Evolutionary conservation across 1,140 invertebrate genomes (phyloP).

Genomic region (Belonocnema kinseyi): DNA sequence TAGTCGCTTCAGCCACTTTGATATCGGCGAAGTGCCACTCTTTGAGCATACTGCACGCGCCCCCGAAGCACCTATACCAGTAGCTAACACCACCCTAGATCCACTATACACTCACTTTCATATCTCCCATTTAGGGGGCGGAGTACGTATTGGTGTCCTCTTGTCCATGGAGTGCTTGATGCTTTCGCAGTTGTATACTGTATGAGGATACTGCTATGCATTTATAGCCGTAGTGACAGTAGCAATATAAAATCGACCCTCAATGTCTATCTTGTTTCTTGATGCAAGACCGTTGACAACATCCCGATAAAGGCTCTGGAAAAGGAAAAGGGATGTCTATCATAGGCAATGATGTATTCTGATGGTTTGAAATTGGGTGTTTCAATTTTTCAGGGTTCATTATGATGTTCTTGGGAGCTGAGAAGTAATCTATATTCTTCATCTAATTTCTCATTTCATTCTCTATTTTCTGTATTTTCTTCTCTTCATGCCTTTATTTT

Average conservation of each 20-base stretch:
- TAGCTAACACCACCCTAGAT: too few relatives aligned
- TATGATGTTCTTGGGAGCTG: too few relatives aligned
- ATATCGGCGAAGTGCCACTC: slow-evolving; percentile 56
- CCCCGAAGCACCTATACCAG: not conserved
- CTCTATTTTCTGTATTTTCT: too few relatives aligned
- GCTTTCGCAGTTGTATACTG: not conserved
- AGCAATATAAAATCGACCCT: not conserved
- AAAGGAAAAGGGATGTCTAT: too few relatives aligned
- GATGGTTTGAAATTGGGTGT: too few relatives aligned
- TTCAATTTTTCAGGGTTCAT: too few relatives aligned
- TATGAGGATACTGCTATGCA: not conserved
- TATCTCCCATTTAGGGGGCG: not conserved
- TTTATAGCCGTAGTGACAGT: not conserved
- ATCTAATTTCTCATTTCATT: too few relatives aligned
- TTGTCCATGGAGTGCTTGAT: not conserved
- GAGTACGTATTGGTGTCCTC: not conserved
- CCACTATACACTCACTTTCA: not conserved
- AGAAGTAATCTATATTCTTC: too few relatives aligned
- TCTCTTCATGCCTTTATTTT: too few relatives aligned
- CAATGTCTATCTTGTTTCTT: not conserved
- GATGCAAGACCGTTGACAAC: not conserved
- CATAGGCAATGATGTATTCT: too few relatives aligned
- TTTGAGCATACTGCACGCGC: slow-evolving; percentile 38
- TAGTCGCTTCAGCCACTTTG: slow-evolving; percentile 38
- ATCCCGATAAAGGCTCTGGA: too few relatives aligned